Evolutionary conservation across 2,888 invertebrate genomes (phyloP).

Genomic region (Nomada hirtipes): DNA sequence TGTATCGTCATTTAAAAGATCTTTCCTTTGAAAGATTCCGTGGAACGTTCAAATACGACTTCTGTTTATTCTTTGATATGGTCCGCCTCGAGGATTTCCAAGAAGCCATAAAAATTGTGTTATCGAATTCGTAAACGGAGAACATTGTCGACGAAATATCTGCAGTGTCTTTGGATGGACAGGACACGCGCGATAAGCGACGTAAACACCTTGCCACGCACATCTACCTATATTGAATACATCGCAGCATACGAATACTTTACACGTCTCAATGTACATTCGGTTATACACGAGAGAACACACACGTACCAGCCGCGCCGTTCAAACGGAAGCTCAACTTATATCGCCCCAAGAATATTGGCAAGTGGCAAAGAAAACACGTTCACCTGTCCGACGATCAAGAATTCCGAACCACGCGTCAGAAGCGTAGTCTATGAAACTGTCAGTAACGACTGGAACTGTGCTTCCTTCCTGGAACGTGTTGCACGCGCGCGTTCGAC

Average conservation of each 20-base stretch:
- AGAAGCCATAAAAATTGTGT: background rate
- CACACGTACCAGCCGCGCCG: background rate
- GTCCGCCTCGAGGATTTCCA: background rate
- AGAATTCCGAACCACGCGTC: conserved; percentile 49
- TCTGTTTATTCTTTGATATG: background rate
- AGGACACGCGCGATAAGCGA: background rate
- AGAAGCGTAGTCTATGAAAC: conserved; percentile 37
- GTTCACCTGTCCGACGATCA: conserved; percentile 50
- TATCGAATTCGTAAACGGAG: background rate
- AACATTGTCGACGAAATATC: background rate
- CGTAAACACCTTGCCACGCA: background rate
- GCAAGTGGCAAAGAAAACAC: conserved; percentile 38
- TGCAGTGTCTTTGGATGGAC: background rate
- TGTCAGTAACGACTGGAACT: conserved; percentile 39
- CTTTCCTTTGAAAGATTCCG: background rate
- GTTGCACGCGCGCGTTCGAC: conserved; percentile 11
- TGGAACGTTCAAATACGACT: background rate
- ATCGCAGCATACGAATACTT: conserved; percentile 26
- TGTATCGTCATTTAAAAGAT: no score
- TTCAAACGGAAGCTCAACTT: conserved; percentile 48
- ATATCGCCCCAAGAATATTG: conserved; percentile 44
- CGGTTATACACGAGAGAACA: conserved; percentile 17
- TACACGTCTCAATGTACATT: background rate
- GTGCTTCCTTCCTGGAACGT: conserved; percentile 29
- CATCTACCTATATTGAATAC: conserved; percentile 3